These are phyloP conservation scores for Drosophila watanabei DNA, from an alignment of 1,140 invertebrate species.

Conservation along the genomic window DNA sequence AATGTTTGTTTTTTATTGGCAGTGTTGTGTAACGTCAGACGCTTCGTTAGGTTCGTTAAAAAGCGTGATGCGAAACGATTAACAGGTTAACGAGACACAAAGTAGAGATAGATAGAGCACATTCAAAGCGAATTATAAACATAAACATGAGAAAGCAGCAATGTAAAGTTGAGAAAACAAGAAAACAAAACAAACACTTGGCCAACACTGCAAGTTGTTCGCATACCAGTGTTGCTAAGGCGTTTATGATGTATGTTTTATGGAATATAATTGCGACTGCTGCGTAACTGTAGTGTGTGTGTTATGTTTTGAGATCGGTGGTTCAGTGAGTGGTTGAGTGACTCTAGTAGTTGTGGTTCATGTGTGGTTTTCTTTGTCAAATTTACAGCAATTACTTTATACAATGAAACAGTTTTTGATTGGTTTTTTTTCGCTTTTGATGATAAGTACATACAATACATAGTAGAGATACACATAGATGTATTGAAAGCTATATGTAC, in stretches of 20 bases:
- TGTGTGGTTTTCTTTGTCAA: slow-evolving; percentile 32
- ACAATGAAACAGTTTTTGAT: slow-evolving; percentile 47
- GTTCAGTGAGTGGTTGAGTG: slow-evolving; percentile 14
- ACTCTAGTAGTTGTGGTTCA: slow-evolving; percentile 11
- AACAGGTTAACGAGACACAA: slow-evolving; percentile 31
- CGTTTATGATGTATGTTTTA: not conserved
- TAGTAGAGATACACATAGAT: slow-evolving; percentile 24
- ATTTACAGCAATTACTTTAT: slow-evolving; percentile 82
- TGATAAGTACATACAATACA: slow-evolving; percentile 16
- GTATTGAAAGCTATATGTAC: slow-evolving; percentile 35
- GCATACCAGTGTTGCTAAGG: not conserved
- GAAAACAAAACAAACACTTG: not conserved
- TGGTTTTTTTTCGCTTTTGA: slow-evolving; percentile 13
- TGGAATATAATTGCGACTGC: slow-evolving; percentile 1
- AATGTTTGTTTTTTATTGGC: slow-evolving; percentile 24
- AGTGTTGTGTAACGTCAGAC: slow-evolving; percentile 37
- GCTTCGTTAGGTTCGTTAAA: slow-evolving; percentile 25
- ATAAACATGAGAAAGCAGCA: slow-evolving; percentile 8
- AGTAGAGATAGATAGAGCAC: slow-evolving; percentile 27
- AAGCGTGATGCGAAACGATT: slow-evolving; percentile 42
- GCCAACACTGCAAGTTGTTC: not conserved
- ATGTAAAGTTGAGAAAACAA: slow-evolving; percentile 16
- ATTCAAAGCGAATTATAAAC: slow-evolving; percentile 66
- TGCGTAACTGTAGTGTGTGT: slow-evolving; percentile 9
- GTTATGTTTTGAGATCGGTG: slow-evolving; percentile 21